Conservation (phyloP, 2,113 vertebrate genomes). For the Hemiscyllium ocellatum region DNA sequence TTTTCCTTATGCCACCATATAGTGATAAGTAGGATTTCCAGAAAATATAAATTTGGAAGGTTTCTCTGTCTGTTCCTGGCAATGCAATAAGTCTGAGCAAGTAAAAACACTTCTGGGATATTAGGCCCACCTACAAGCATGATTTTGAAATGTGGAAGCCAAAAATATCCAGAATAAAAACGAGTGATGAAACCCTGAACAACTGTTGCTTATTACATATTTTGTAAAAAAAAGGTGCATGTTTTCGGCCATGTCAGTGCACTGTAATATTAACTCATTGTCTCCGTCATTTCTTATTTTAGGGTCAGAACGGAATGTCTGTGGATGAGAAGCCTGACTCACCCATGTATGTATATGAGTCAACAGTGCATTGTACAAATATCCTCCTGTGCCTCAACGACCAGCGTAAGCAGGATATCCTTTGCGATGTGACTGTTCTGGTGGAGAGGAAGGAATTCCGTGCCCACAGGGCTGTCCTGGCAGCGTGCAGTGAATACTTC, state of each 20-base stretch:
- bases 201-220: background rate
- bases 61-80: background rate
- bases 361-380: slow-evolving; percentile 98
- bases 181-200: background rate
- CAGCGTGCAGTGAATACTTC: slow-evolving; percentile 97
- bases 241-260: background rate
- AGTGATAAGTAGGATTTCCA: background rate
- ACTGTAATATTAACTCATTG: background rate
- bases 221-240: background rate
- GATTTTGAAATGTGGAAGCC: background rate
- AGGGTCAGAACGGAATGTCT: slow-evolving; percentile 99
- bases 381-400: slow-evolving; percentile 98
- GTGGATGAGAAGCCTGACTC: slow-evolving; percentile 99
- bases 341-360: slow-evolving; percentile 99
- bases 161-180: background rate
- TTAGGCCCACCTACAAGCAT: background rate
- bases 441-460: slow-evolving; percentile 96
- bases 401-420: slow-evolving; percentile 97
- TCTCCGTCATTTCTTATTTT: slow-evolving; percentile 53
- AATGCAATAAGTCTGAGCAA: background rate
- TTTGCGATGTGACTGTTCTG: slow-evolving; percentile 95
- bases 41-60: background rate
- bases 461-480: slow-evolving; percentile 93
- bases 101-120: background rate
- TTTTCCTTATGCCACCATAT: background rate